Evolutionary conservation across 2,888 invertebrate species (phyloP).

Genomic region (Pristionchus arcanus): DNA sequence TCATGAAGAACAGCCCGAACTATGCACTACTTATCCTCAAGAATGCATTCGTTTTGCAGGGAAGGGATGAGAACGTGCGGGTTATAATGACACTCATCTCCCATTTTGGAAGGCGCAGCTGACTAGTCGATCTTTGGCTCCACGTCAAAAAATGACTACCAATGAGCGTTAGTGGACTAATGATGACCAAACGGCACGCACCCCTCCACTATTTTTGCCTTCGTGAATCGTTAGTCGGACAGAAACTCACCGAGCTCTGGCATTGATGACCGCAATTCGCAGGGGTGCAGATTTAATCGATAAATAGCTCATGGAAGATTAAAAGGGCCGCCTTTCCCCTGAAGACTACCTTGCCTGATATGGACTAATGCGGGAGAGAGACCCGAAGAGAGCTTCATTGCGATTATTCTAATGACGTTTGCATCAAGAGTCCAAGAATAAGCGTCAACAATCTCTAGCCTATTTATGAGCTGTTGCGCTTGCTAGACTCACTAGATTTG

Average conservation of each 20-base stretch:
- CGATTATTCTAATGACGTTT: constrained; percentile 47
- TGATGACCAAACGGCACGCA: not conserved
- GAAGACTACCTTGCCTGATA: not conserved
- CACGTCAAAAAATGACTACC: not conserved
- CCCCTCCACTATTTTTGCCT: no score
- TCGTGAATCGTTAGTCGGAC: no score
- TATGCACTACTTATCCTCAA: not conserved
- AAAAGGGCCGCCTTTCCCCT: not conserved
- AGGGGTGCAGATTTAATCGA: not conserved
- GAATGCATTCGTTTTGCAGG: not conserved
- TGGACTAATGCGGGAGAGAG: constrained; percentile 19
- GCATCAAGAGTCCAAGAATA: not conserved
- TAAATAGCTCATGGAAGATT: not conserved
- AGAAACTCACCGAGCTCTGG: not conserved
- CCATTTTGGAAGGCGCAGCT: not conserved
- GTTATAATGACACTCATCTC: not conserved
- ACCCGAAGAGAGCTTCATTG: not conserved
- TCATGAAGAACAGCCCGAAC: not conserved
- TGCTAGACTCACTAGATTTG: not conserved
- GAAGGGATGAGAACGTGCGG: not conserved
- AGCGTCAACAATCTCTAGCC: not conserved
- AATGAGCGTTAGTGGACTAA: not conserved
- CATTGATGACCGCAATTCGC: constrained; percentile 5
- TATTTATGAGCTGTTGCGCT: not conserved
- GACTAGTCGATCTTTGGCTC: not conserved